phyloP scores from a whole-genome alignment of 2,888 invertebrate species.

The Nymphalis polychloros region DNA sequence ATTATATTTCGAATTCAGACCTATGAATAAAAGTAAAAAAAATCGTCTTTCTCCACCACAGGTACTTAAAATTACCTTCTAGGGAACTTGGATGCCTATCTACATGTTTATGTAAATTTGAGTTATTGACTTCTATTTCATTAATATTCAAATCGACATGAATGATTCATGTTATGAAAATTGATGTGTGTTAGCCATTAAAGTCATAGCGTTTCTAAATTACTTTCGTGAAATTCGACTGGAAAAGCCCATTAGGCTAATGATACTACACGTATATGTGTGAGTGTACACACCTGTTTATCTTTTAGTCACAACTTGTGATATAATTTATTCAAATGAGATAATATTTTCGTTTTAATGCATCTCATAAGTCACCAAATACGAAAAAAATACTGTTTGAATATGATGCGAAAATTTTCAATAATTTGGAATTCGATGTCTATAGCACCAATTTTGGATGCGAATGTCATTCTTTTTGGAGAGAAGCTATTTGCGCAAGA shows the following conservation, averaged over 20 bases:
- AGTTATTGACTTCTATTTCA: constrained; percentile 45
- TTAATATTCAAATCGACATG: constrained; percentile 34
- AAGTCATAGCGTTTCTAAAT: constrained; percentile 32
- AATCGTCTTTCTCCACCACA: not conserved
- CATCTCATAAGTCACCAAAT: too few species aligned
- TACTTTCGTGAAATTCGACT: constrained; percentile 33
- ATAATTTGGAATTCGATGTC: too few species aligned
- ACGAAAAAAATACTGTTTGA: too few species aligned
- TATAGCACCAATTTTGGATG: too few species aligned
- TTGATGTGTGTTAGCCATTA: constrained; percentile 35
- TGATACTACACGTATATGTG: constrained; percentile 5
- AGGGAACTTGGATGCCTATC: constrained; percentile 19
- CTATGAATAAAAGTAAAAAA: too few species aligned
- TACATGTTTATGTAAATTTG: constrained; percentile 37
- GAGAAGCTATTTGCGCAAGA: too few species aligned
- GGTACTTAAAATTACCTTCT: not conserved
- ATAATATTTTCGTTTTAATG: not conserved
- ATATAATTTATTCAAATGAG: not conserved
- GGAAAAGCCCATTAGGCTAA: constrained; percentile 33
- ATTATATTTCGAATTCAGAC: too few species aligned
- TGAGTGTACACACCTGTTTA: constrained; percentile 9
- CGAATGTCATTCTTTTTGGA: too few species aligned
- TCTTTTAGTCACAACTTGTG: not conserved
- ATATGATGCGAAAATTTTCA: too few species aligned
- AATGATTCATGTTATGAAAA: constrained; percentile 34